phyloP scores from a whole-genome alignment of 2,113 vertebrate species.

The Taurulus bubalis region DNA sequence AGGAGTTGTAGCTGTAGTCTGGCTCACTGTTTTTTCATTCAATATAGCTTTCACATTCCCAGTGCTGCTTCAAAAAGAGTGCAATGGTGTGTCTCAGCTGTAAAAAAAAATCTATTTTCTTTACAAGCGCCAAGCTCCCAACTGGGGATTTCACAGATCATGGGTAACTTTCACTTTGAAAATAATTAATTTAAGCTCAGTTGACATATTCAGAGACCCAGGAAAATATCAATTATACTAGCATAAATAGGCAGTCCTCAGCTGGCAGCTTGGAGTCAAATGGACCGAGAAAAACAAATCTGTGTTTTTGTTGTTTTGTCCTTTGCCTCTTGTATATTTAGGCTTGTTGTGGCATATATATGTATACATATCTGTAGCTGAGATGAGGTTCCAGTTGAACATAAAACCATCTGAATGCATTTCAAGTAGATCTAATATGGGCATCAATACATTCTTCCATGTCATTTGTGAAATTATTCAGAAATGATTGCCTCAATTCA shows the following conservation, averaged over 20 bases:
- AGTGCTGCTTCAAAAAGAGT: not conserved
- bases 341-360: not conserved
- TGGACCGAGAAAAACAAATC: not conserved
- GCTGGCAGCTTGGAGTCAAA: constrained; percentile 24
- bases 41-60: not conserved
- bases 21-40: not conserved
- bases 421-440: not conserved
- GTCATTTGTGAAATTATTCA: not conserved
- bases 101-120: constrained; percentile 33
- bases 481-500: not conserved
- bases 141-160: constrained; percentile 21
- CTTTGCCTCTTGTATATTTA: not conserved
- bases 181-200: constrained; percentile 39
- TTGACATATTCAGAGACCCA: constrained; percentile 27
- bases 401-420: not conserved
- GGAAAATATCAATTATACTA: constrained; percentile 14
- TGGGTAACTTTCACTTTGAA: constrained; percentile 21
- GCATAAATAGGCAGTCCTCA: not conserved
- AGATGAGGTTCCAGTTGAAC: not conserved
- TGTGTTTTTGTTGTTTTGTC: constrained; percentile 7
- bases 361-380: not conserved
- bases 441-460: not conserved
- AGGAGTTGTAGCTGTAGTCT: not conserved
- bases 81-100: not conserved
- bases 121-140: constrained; percentile 1